Evolutionary conservation across 2,888 invertebrate species (phyloP).

Genomic region (Pseudeuparius sepicola): DNA sequence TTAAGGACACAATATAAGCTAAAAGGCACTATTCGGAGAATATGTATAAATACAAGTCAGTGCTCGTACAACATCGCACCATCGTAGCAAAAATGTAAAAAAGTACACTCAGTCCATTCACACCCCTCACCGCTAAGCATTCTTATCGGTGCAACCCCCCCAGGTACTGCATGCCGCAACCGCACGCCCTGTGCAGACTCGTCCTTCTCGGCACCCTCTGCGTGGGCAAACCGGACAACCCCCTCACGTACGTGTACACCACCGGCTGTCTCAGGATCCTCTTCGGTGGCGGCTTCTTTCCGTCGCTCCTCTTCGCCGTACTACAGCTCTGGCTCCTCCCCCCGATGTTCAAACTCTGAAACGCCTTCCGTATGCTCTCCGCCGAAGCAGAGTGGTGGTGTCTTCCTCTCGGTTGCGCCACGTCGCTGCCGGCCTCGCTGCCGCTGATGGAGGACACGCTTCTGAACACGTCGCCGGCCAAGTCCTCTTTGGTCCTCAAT

Average conservation of each 20-base stretch:
- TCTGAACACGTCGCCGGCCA: slow-evolving; percentile 32
- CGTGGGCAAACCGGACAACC: slow-evolving; percentile 71
- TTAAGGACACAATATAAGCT: too few species aligned
- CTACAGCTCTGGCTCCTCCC: slow-evolving; percentile 56
- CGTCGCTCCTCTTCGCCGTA: slow-evolving; percentile 40
- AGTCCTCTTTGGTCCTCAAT: slow-evolving; percentile 25
- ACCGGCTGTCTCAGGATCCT: slow-evolving; percentile 69
- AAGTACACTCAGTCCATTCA: too few species aligned
- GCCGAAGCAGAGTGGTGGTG: slow-evolving; percentile 41
- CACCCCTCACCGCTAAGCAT: too few species aligned
- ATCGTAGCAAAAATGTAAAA: too few species aligned
- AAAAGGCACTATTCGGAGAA: too few species aligned
- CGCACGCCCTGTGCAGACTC: neutral
- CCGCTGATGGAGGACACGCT: slow-evolving; percentile 43
- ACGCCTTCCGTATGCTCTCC: slow-evolving; percentile 60
- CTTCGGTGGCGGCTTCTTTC: slow-evolving; percentile 55
- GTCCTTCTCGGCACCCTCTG: slow-evolving; percentile 64
- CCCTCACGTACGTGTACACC: slow-evolving; percentile 70
- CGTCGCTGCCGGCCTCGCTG: slow-evolving; percentile 54
- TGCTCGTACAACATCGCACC: too few species aligned
- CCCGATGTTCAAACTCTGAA: slow-evolving; percentile 54
- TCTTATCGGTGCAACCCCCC: slow-evolving; percentile 34
- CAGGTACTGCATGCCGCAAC: slow-evolving; percentile 29
- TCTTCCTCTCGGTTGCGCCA: slow-evolving; percentile 32
- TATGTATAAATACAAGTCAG: too few species aligned